Conservation (phyloP, 2,797 vertebrate species). For the Podargus strigoides region DNA sequence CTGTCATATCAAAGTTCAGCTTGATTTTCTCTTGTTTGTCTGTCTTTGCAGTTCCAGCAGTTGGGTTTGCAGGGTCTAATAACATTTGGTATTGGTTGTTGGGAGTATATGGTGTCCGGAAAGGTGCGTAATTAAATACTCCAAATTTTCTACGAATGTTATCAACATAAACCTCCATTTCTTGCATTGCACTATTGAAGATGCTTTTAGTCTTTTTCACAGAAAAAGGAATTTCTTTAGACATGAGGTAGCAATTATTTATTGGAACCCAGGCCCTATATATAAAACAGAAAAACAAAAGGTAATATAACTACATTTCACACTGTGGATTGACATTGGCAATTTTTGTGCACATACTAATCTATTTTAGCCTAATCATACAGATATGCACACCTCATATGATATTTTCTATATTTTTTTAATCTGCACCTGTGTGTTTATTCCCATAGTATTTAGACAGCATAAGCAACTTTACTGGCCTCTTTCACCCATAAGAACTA, state of each 20-base stretch:
- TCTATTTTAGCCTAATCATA: not conserved
- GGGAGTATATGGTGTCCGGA: constrained; percentile 94
- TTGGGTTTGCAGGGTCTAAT: constrained; percentile 88
- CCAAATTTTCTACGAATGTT: constrained; percentile 96
- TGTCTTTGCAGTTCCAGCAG: constrained; percentile 87
- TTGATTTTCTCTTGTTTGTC: constrained; percentile 95
- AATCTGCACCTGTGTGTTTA: not conserved
- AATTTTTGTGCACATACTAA: not conserved
- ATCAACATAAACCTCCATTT: constrained; percentile 98
- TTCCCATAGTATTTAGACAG: not conserved
- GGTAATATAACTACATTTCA: not conserved
- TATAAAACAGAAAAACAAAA: constrained; percentile 20
- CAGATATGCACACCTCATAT: not conserved
- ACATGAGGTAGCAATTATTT: constrained; percentile 99
- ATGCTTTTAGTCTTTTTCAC: constrained; percentile 99
- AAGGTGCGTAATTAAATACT: constrained; percentile 98
- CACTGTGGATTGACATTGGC: not conserved
- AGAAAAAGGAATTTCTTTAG: constrained; percentile 99
- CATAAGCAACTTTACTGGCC: not conserved
- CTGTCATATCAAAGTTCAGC: constrained; percentile 94
- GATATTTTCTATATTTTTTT: not conserved
- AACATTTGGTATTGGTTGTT: constrained; percentile 98
- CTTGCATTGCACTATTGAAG: constrained; percentile 99
- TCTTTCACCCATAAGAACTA: not conserved
- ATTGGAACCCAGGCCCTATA: constrained; percentile 97